Conservation (phyloP, 2,113 vertebrate genomes). For the Triplophysa dalaica region DNA sequence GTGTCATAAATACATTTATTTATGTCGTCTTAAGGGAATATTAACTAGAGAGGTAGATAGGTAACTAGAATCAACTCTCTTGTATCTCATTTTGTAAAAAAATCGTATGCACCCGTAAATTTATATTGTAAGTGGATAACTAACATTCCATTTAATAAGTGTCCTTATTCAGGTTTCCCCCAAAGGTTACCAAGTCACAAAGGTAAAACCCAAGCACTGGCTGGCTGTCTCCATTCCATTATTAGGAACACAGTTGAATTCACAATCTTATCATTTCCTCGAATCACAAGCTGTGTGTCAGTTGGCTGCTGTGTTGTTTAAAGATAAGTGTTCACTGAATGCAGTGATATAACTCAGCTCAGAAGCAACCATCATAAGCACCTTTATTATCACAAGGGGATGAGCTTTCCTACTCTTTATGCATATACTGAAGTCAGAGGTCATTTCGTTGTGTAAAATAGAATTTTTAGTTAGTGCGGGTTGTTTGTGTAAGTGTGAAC, state of each 20-base stretch:
- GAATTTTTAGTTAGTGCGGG: background rate
- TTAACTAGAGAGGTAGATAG: too few species aligned
- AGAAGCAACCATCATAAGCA: background rate
- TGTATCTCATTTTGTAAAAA: too few species aligned
- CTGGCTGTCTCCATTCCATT: constrained; percentile 10
- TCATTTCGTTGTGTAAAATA: too few species aligned
- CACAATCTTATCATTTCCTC: constrained; percentile 20
- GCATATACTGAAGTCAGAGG: background rate
- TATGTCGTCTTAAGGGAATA: too few species aligned
- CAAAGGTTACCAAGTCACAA: background rate
- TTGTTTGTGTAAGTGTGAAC: too few species aligned
- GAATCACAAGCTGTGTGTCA: constrained; percentile 20
- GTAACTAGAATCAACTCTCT: too few species aligned
- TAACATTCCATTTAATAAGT: background rate
- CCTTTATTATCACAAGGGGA: background rate
- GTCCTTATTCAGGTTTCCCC: background rate
- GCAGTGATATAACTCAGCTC: constrained; percentile 16
- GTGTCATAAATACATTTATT: background rate
- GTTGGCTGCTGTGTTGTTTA: constrained; percentile 31
- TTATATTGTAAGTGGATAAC: background rate
- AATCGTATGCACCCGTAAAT: too few species aligned
- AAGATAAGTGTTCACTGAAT: constrained; percentile 24
- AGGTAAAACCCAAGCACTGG: background rate
- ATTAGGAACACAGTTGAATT: constrained; percentile 5
- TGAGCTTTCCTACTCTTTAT: background rate